Percentiles rank a stretch among this genome's conserved stretches.
Conservation (phyloP, 2,888 invertebrate species). For the Druceiella hillmani region DNA sequence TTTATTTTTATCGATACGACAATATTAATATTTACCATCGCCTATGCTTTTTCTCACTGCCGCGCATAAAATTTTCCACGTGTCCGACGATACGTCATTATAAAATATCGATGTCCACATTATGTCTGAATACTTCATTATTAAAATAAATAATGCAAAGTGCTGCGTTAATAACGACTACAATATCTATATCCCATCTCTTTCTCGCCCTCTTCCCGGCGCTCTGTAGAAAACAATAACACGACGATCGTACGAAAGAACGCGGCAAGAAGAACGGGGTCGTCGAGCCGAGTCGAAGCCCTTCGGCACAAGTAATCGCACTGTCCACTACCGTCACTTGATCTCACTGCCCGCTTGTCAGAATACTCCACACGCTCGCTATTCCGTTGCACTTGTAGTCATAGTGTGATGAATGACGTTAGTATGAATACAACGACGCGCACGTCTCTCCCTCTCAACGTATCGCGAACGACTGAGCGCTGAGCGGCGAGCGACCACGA, state of each 20-base stretch:
- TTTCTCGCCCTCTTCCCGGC: too few relatives aligned
- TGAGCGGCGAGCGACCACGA: constrained; percentile 48
- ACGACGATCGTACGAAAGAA: not conserved
- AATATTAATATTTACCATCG: too few relatives aligned
- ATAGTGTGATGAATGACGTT: too few relatives aligned
- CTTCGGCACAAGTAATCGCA: not conserved
- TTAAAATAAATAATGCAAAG: too few relatives aligned
- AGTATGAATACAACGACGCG: constrained; percentile 31
- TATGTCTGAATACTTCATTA: too few relatives aligned
- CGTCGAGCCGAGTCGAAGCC: not conserved
- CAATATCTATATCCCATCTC: too few relatives aligned
- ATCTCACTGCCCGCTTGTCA: constrained; percentile 29
- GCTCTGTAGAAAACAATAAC: not conserved
- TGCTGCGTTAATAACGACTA: too few relatives aligned
- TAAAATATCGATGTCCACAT: too few relatives aligned
- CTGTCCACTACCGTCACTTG: constrained; percentile 27
- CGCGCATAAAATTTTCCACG: too few relatives aligned
- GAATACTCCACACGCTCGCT: constrained; percentile 33
- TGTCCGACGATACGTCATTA: too few relatives aligned
- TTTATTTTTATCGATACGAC: too few relatives aligned
- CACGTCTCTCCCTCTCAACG: constrained; percentile 32
- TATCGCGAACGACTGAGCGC: constrained; percentile 36
- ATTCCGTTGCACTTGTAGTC: constrained; percentile 39
- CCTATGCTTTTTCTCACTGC: too few relatives aligned
- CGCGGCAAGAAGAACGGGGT: not conserved